Conservation (phyloP, 2,113 vertebrate species). For the Anarrhichthys ocellatus region DNA sequence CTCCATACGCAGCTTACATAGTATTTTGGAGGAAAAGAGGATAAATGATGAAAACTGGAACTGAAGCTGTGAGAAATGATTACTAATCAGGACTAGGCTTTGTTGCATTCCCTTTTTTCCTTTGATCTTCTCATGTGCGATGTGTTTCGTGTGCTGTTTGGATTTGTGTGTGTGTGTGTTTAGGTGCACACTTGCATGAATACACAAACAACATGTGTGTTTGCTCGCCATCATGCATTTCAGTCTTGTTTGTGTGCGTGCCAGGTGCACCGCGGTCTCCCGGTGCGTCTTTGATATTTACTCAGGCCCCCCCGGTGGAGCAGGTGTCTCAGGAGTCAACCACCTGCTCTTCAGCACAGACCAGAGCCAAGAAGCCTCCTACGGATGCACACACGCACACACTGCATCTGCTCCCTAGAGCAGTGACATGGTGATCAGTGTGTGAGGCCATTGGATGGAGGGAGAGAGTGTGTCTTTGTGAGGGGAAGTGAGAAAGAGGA, state of each 20-base stretch:
- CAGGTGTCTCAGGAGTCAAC: constrained; percentile 82
- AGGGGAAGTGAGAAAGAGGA: constrained; percentile 22
- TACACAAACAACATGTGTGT: constrained; percentile 62
- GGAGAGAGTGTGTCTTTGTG: constrained; percentile 38
- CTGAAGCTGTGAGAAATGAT: constrained; percentile 33
- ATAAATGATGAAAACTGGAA: constrained; percentile 10
- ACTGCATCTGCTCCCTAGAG: constrained; percentile 66
- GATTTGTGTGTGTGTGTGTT: constrained; percentile 26
- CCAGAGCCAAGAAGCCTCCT: constrained; percentile 66
- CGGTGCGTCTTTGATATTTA: constrained; percentile 77
- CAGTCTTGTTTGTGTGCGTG: constrained; percentile 65
- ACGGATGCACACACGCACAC: constrained; percentile 43
- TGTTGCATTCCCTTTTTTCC: constrained; percentile 31
- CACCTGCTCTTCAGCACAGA: constrained; percentile 75
- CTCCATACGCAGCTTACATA: neutral
- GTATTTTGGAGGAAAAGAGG: constrained; percentile 17
- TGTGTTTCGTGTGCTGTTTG: constrained; percentile 58
- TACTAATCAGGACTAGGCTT: constrained; percentile 45
- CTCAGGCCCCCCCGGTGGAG: constrained; percentile 70
- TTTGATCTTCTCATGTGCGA: constrained; percentile 55
- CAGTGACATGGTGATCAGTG: constrained; percentile 49
- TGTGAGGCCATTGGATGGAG: constrained; percentile 34
- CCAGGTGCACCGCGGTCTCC: constrained; percentile 71
- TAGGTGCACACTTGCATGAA: constrained; percentile 48
- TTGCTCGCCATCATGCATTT: constrained; percentile 64